Evolutionary conservation across 2,888 invertebrate species (phyloP).

Genomic region (Sphinx pinastri): DNA sequence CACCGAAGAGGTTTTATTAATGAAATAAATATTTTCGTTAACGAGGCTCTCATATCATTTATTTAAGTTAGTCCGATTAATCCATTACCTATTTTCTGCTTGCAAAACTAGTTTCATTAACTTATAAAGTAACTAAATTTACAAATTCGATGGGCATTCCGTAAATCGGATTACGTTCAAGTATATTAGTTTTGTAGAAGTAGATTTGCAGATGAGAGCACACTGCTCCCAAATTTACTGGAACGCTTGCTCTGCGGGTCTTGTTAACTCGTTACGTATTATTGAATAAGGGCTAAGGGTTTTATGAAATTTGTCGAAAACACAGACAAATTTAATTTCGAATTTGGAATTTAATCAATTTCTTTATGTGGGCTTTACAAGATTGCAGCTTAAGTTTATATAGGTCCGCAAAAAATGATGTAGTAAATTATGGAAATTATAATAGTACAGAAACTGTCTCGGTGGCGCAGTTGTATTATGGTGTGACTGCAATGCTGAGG

Average conservation of each 20-base stretch:
- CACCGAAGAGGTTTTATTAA: not conserved
- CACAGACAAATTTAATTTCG: slow-evolving; percentile 11
- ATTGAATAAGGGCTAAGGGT: slow-evolving; percentile 63
- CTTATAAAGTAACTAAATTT: not conserved
- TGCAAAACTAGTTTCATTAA: not conserved
- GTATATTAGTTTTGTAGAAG: slow-evolving; percentile 33
- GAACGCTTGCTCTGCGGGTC: slow-evolving; percentile 47
- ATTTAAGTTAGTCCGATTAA: too few relatives aligned
- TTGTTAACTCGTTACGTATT: slow-evolving; percentile 56
- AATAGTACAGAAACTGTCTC: too few relatives aligned
- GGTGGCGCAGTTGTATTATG: too few relatives aligned
- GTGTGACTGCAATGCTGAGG: too few relatives aligned
- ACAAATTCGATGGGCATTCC: not conserved
- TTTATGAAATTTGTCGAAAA: slow-evolving; percentile 49
- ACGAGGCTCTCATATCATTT: not conserved
- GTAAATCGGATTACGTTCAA: slow-evolving; percentile 25
- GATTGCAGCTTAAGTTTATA: not conserved
- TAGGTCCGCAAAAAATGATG: not conserved
- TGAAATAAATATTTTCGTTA: not conserved
- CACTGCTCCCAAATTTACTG: slow-evolving; percentile 44
- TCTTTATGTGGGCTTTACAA: not conserved
- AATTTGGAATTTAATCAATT: not conserved
- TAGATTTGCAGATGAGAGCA: slow-evolving; percentile 35
- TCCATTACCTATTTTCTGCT: too few relatives aligned
- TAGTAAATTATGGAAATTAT: not conserved